Base-by-base conservation (phyloP, 2,797 vertebrate species). In the Pseudomugil tenellus region DNA sequence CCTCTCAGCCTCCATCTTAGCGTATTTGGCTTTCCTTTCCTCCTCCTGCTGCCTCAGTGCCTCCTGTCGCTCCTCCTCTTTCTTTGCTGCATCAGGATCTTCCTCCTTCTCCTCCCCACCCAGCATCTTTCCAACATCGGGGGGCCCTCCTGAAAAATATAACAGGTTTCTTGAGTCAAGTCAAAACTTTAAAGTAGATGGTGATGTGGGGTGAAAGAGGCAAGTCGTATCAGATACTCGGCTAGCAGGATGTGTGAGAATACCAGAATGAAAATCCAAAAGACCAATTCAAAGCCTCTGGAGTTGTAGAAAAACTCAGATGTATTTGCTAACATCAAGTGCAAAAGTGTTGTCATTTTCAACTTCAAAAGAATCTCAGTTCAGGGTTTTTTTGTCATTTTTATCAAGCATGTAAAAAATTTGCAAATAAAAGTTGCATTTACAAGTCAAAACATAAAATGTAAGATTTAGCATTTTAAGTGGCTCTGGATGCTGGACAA, bases 51-150 rank as follows among this genome's bases (percentile, higher is more conserved):
- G 98, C 86, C 95, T 93, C 74, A 99, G 95, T 0, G 98, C 98
- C 85, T 99, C 98, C 93, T 98, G 97, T 63, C 96, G 84, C 78
- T 99, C 97, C 72, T 99, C 98, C 85, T 99, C 97, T 78, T 99
- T 99, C 93, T 96, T 96, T 61, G 96, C 97, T 0, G 97, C 98
- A 46, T 99, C 98, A 0, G 98, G 98, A 85, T 99, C 98, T 87
- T 99, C 97, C 77, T 99, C 97, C 78, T 92, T 90, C 67, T 98
- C 97, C 57, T 99, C 97, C 7, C 97, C 97, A 2, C 98, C 97
- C 23, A 99, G 91, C 97, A 99, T 99, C 88, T 99, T 99, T 11
- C 97, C 98, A 93, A 99, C 97, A 91, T 99, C 98, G 77, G 98
- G 98, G 82, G 97, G 97, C 63, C 97, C 98, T 77, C 97, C 98